phyloP scores from a whole-genome alignment of 2,888 invertebrate species.

The Sphecodes monilicornis region DNA sequence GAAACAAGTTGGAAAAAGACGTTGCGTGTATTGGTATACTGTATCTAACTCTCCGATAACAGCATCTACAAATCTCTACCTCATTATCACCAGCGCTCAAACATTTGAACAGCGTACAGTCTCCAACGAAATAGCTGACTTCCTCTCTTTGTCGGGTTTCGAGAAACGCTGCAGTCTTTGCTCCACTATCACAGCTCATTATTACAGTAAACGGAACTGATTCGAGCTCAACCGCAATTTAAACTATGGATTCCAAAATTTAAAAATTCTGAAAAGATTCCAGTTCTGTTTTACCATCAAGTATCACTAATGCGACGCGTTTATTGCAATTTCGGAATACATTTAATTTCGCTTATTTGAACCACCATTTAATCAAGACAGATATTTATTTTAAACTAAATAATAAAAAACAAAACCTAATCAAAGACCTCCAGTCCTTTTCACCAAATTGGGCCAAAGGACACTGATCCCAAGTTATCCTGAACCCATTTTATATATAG shows the following conservation, averaged over 20 bases:
- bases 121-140: background rate
- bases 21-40: background rate
- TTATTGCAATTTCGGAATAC: background rate
- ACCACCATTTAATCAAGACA: background rate
- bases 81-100: slow-evolving; percentile 4
- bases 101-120: slow-evolving; percentile 11
- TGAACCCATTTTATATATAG: too few species aligned
- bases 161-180: background rate
- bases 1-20: background rate
- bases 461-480: too few species aligned
- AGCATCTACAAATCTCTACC: slow-evolving; percentile 2
- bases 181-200: background rate
- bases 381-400: background rate
- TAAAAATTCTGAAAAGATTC: background rate
- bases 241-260: background rate
- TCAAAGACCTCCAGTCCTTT: too few species aligned
- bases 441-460: too few species aligned
- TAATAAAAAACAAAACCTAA: too few species aligned
- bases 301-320: background rate
- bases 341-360: background rate
- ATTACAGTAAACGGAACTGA: background rate
- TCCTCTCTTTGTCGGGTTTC: background rate
- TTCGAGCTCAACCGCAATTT: background rate
- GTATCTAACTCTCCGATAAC: background rate
- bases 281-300: background rate